Percentiles rank a stretch among this genome's conserved stretches.
These are phyloP conservation scores for Vombatus ursinus DNA, from an alignment of 2,113 vertebrate species.

Conservation along the genomic window DNA sequence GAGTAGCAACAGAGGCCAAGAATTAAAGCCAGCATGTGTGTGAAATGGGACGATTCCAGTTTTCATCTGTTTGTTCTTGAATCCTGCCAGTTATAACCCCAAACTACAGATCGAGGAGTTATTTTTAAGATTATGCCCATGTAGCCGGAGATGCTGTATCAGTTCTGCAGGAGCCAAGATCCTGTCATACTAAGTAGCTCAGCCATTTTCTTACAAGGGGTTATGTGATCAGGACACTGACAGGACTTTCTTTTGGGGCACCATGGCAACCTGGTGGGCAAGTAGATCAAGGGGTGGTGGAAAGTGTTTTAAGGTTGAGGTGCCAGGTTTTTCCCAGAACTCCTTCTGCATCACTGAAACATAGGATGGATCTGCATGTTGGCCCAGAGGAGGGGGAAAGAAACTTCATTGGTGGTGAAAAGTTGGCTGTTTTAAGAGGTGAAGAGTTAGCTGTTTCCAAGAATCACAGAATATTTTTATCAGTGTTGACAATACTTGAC, in stretches of 20 bases:
- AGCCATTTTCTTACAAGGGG: not conserved
- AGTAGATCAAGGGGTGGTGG: not conserved
- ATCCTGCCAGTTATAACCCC: not conserved
- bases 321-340: not conserved
- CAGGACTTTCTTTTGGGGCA: not conserved
- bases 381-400: not conserved
- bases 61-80: not conserved
- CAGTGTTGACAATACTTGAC: not conserved
- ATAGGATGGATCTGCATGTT: not conserved
- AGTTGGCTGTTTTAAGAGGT: not conserved
- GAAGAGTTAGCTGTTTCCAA: not conserved
- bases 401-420: not conserved
- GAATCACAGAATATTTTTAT: not conserved
- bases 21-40: not conserved
- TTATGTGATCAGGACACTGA: not conserved
- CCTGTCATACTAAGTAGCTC: not conserved
- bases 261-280: not conserved
- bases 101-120: not conserved
- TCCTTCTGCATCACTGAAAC: not conserved
- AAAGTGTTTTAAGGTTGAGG: not conserved
- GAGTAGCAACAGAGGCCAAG: not conserved
- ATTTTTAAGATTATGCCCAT: not conserved
- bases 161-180: not conserved
- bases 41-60: not conserved
- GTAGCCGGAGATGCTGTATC: not conserved